Evolutionary conservation across 2,797 vertebrate species (phyloP), one percentile per base, ranked within the genome.

Genomic region (Molothrus aeneus): DNA sequence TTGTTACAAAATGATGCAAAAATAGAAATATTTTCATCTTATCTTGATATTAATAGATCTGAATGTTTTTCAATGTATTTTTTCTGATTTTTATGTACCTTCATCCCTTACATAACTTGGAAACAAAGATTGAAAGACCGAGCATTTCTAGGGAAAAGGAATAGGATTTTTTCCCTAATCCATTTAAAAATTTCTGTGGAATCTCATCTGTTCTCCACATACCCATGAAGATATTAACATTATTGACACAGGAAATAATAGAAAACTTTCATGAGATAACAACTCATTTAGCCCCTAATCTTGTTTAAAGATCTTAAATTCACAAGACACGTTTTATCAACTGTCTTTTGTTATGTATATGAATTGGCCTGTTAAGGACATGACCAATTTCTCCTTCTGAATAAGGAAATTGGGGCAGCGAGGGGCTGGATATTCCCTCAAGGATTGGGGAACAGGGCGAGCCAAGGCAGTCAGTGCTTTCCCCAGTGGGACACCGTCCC

Each of bases 321-420:
- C 13, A 13, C 10, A 64, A 61, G 36, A 18, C 45, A 22, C 2
- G 47, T 42, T 48, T 38, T n/a, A 13, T 17, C 9, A 22, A 22
- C 47, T 77, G 17, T 57, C 6, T 61, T 86, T 89, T 6, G 0
- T 7, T 43, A 5, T 9, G 3, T 21, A 1, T 26, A 16, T 65
- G 38, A 65, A 0, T 3, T 20, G 25, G 57, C 3, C 7, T 1
- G 0, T 40, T 63, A 34, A 1, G 3, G n/a, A 19, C 2, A 14
- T 13, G 40, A 34, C 19, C 25, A 47, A 21, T 63, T 75, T 48
- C 34, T 65, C 8, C 6, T 43, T 28, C 32, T 40, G 24, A 13
- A 17, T 25, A 11, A 38, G 24, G 40, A 57, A 77, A 32, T 2
- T 31, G 40, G 12, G 21, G 4, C 28, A 54, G 31, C 29, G 18